phyloP scores from a whole-genome alignment of 2,888 invertebrate species.

The Drosophila villosipedis region DNA sequence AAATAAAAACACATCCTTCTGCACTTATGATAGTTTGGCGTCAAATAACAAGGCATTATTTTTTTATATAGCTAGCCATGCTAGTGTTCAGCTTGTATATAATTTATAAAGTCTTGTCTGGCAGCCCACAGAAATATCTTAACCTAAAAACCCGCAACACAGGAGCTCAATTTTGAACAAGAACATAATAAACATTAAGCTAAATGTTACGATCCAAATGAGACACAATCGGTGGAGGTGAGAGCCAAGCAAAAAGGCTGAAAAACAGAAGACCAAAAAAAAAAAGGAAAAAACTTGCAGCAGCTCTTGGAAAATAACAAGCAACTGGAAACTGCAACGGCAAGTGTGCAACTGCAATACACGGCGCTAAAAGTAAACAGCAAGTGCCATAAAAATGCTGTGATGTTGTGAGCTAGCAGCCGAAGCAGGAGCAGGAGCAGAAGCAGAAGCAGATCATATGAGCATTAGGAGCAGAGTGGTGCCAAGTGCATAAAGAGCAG shows the following conservation, averaged over 20 bases:
- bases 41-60: neutral
- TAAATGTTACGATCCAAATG: constrained; percentile 76
- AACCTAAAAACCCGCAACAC: constrained; percentile 2
- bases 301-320: constrained; percentile 43
- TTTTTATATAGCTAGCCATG: neutral
- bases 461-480: constrained; percentile 46
- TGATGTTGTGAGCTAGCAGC: constrained; percentile 33
- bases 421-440: constrained; percentile 8
- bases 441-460: constrained; percentile 63
- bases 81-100: neutral
- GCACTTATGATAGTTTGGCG: neutral
- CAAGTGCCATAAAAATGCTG: constrained; percentile 72
- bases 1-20: neutral
- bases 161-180: constrained; percentile 49
- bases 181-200: constrained; percentile 66
- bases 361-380: constrained; percentile 57
- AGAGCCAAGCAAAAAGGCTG: constrained; percentile 21
- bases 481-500: constrained; percentile 67
- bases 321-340: constrained; percentile 53
- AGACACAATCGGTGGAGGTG: constrained; percentile 52
- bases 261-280: neutral
- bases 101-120: constrained; percentile 5
- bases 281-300: constrained; percentile 31
- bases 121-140: neutral
- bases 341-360: constrained; percentile 15